Percentiles rank a stretch among this genome's conserved stretches.
Conservation (phyloP, 1,140 invertebrate species). For the Sycophaga agraensis region DNA sequence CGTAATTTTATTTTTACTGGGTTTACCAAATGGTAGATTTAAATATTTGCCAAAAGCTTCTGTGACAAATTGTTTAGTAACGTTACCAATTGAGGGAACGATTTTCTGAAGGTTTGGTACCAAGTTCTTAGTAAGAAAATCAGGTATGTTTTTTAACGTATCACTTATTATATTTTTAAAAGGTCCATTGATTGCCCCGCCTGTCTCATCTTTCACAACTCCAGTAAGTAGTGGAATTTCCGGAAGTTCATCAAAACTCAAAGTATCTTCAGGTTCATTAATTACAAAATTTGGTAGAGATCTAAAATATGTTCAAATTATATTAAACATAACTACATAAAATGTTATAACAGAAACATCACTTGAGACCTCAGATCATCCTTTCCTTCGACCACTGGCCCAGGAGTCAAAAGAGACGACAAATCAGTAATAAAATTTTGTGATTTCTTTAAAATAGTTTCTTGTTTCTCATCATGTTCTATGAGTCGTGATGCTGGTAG, state of each 20-base stretch:
- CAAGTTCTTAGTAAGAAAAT: conserved; percentile 63
- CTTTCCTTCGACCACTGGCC: conserved; percentile 65
- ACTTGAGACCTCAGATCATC: conserved; percentile 59
- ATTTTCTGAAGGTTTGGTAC: conserved; percentile 48
- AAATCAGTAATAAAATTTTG: conserved; percentile 58
- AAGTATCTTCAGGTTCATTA: conserved; percentile 60
- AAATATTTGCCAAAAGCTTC: conserved; percentile 44
- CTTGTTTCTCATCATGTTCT: conserved; percentile 56
- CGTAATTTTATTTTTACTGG: neutral
- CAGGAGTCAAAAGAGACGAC: conserved; percentile 51
- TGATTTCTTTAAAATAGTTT: conserved; percentile 48
- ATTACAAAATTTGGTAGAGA: conserved; percentile 63
- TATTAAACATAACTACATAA: no score
- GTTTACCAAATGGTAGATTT: conserved; percentile 23
- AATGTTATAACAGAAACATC: no score
- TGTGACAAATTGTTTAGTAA: conserved; percentile 36
- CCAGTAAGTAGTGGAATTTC: conserved; percentile 70
- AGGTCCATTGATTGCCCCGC: conserved; percentile 61
- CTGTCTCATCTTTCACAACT: conserved; percentile 71
- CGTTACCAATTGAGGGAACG: conserved; percentile 38
- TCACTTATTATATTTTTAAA: conserved; percentile 56
- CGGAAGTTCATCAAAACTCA: conserved; percentile 59
- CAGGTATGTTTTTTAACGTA: conserved; percentile 54
- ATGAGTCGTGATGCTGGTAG: conserved; percentile 49
- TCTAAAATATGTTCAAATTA: conserved; percentile 35